Conservation (phyloP, 2,797 vertebrate species). For the Etheostoma nigrum region DNA sequence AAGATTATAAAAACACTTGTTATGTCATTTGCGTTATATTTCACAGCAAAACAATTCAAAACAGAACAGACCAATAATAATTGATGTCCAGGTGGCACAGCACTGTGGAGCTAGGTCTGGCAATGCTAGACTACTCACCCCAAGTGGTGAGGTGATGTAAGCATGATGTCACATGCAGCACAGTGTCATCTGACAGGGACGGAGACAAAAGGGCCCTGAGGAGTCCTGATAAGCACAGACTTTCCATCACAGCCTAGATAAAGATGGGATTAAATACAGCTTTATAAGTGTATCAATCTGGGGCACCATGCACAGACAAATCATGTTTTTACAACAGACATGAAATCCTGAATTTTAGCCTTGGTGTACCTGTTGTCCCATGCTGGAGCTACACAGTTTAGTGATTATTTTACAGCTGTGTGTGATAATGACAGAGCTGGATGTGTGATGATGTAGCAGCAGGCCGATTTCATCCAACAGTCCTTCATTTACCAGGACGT, state of each 20-base stretch:
- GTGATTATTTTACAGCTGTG: conserved; percentile 81
- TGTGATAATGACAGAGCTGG: conserved; percentile 73
- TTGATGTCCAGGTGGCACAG: not conserved
- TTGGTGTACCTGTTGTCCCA: conserved; percentile 70
- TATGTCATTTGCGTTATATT: not conserved
- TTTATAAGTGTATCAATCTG: not conserved
- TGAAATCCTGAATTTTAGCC: not conserved
- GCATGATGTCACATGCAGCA: conserved; percentile 64
- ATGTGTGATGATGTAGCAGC: conserved; percentile 74
- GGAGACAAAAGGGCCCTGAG: conserved; percentile 58
- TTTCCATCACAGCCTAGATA: conserved; percentile 66
- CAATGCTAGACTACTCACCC: conserved; percentile 46
- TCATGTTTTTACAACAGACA: conserved; percentile 1
- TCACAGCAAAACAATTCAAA: not conserved
- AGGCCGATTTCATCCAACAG: conserved; percentile 77
- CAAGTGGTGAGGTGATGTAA: conserved; percentile 57
- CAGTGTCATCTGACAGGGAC: conserved; percentile 51
- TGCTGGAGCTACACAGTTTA: conserved; percentile 72
- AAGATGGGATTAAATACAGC: conserved; percentile 12
- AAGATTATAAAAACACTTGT: not conserved
- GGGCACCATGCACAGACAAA: not conserved
- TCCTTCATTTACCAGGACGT: conserved; percentile 77
- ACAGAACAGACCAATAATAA: not conserved
- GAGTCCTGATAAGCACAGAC: conserved; percentile 68
- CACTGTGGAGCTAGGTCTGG: no score